Conservation (phyloP, 2,797 vertebrate genomes). For the Acipenser transmontanus region DNA sequence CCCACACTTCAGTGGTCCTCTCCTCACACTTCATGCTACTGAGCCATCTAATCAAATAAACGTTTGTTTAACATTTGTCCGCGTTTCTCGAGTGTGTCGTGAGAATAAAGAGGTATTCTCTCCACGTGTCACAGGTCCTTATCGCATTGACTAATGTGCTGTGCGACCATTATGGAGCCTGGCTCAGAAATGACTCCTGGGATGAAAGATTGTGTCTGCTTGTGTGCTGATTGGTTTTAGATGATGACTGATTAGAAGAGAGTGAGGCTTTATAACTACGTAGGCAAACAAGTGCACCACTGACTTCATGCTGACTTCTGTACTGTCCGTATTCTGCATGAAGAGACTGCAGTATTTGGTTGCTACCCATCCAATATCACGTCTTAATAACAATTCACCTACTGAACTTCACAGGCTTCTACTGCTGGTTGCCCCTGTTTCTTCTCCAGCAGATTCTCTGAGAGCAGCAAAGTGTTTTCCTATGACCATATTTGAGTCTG, state of each 20-base stretch:
- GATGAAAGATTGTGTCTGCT: conserved; percentile 48
- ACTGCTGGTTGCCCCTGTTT: no score
- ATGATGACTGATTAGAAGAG: conserved; percentile 56
- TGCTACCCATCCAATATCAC: no score
- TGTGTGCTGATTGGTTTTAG: conserved; percentile 47
- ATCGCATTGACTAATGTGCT: conserved; percentile 36
- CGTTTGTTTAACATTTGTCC: conserved; percentile 44
- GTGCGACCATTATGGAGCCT: conserved; percentile 42
- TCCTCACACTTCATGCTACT: conserved; percentile 34
- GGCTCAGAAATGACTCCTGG: conserved; percentile 45
- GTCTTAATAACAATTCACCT: no score
- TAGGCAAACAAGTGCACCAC: conserved; percentile 33
- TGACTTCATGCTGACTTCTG: background rate
- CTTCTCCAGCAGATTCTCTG: no score
- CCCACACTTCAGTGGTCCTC: conserved; percentile 28
- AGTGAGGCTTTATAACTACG: conserved; percentile 35
- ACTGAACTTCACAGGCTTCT: no score
- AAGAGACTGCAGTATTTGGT: no score
- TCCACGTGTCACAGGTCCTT: conserved; percentile 34
- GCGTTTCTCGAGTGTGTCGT: conserved; percentile 32
- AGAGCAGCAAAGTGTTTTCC: no score
- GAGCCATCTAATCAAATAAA: conserved; percentile 44
- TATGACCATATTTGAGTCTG: no score
- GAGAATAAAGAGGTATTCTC: conserved; percentile 36
- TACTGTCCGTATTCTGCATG: no score